Percentiles rank a stretch among this genome's conserved stretches.
These are phyloP conservation scores for Torymus texanus DNA, from an alignment of 2,888 invertebrate genomes.

Conservation along the genomic window DNA sequence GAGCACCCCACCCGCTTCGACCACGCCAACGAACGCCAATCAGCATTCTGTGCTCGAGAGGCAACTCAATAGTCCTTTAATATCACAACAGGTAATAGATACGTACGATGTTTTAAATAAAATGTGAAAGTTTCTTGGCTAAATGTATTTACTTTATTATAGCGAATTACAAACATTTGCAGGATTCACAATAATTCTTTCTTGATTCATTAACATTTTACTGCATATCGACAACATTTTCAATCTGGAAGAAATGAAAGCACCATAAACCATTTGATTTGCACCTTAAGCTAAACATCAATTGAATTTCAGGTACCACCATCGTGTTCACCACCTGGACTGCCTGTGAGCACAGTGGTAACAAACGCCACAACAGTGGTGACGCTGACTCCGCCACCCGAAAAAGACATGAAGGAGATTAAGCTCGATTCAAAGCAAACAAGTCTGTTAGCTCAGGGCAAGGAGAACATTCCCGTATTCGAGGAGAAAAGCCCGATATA, in stretches of 20 bases:
- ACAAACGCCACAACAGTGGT: conserved; percentile 73
- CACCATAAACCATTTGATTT: background rate
- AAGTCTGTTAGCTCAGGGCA: conserved; percentile 76
- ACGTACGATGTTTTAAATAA: too few relatives aligned
- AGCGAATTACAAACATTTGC: too few relatives aligned
- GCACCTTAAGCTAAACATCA: background rate
- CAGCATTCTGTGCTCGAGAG: conserved; percentile 69
- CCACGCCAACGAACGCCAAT: conserved; percentile 67
- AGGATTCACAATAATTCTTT: too few relatives aligned
- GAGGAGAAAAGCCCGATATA: conserved; percentile 68
- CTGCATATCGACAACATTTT: too few relatives aligned
- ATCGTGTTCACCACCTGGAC: conserved; percentile 65
- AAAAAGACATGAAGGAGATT: conserved; percentile 73
- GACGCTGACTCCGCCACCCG: conserved; percentile 74
- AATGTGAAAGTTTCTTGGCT: background rate
- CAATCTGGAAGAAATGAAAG: too few relatives aligned
- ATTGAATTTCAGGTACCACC: conserved; percentile 59
- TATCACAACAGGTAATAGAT: conserved; percentile 61
- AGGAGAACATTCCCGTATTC: conserved; percentile 78
- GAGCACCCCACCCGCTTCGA: conserved; percentile 69
- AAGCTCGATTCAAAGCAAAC: conserved; percentile 71
- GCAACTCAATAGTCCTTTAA: conserved; percentile 69
- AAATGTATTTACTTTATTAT: background rate
- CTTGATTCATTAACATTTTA: too few relatives aligned
- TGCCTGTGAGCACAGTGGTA: conserved; percentile 66